Evolutionary conservation across 2,888 invertebrate species (phyloP), one percentile per base, ranked within the genome.

Genomic region (Xestia rhomboidea): DNA sequence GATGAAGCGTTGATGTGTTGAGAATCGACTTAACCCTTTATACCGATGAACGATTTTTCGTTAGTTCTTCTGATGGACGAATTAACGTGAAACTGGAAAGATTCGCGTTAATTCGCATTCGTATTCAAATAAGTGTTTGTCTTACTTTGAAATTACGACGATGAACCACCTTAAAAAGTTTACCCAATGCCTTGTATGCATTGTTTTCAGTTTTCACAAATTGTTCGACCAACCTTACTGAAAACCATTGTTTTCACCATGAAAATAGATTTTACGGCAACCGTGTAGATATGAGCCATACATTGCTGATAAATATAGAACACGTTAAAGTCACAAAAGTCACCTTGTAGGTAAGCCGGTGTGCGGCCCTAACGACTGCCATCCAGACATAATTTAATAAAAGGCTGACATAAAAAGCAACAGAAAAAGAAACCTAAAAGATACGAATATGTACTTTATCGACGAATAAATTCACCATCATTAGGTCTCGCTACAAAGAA

Each of bases 1-100:
- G 92, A 93, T 92, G 91, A 91, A 93, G 91, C 93, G 88, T 88
- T 90, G 91, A 87, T 83, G 88, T 82, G 83, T 86, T 81, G 83
- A 88, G 82, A 87, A 88, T 92, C 89, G 90, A 91, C 92, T 92
- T 91, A 91, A 90, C 87, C 87, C 79, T 85, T 82, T 83, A 81
- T 87, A 74, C 34, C n/a, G 67, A 63, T 74, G 79, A 76, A 78
- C 80, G 71, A 83, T 87, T 87, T 87, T 81, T 71, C 68, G 70
- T 78, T 73, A 77, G 30, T 73, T 75, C 77, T 81, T 77, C 77
- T 68, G 69, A 74, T 73, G 49, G 71, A 72, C 57, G 15, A 68
- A 60, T 62, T 27, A 70, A 74, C 38, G 51, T 34, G 15, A 30
- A 62, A n/a, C 60, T 49, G 24, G 68, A 82, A 71, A 70, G 18